Percentiles rank a stretch among this genome's conserved stretches.
Evolutionary conservation across 2,797 vertebrate species (phyloP).

Genomic region (Cynodonichthys magdalenae): DNA sequence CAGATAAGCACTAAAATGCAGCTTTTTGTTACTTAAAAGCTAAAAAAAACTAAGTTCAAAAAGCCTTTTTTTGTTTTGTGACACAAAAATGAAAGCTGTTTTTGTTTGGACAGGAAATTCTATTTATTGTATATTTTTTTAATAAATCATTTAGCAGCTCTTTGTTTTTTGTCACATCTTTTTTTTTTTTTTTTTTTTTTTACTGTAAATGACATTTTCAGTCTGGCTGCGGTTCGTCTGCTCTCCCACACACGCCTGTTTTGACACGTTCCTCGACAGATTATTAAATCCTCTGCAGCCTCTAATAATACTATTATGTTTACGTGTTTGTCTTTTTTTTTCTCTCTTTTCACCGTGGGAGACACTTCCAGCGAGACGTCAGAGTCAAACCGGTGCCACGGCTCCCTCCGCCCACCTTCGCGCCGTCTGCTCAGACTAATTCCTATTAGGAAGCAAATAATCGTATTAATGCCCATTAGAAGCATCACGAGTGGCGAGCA

Average conservation of each 20-base stretch:
- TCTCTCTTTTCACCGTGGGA: constrained; percentile 24
- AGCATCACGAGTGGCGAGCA: constrained; percentile 76
- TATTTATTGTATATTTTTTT: constrained; percentile 17
- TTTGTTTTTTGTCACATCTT: constrained; percentile 21
- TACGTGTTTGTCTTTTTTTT: constrained; percentile 28
- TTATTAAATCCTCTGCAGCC: constrained; percentile 71
- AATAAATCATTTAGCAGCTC: constrained; percentile 23
- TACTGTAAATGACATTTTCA: constrained; percentile 33
- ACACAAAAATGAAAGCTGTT: not conserved
- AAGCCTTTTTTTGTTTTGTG: too few species aligned
- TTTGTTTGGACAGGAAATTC: constrained; percentile 15
- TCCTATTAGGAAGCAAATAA: constrained; percentile 85
- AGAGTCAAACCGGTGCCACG: constrained; percentile 67
- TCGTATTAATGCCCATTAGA: constrained; percentile 84
- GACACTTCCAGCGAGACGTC: constrained; percentile 59
- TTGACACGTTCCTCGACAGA: constrained; percentile 57
- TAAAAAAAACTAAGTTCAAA: not conserved
- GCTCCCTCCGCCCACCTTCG: constrained; percentile 62
- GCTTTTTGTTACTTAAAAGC: not conserved
- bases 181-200: constrained; percentile 27
- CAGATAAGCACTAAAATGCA: not conserved
- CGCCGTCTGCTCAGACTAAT: constrained; percentile 76
- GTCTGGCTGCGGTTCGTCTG: constrained; percentile 30
- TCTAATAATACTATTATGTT: constrained; percentile 70
- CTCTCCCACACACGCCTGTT: constrained; percentile 51